A percentile compares a stretch with the other conserved stretches of the same genome.
These are phyloP conservation scores for Eriosoma lanigerum DNA, from an alignment of 1,140 invertebrate genomes.

Conservation along the genomic window DNA sequence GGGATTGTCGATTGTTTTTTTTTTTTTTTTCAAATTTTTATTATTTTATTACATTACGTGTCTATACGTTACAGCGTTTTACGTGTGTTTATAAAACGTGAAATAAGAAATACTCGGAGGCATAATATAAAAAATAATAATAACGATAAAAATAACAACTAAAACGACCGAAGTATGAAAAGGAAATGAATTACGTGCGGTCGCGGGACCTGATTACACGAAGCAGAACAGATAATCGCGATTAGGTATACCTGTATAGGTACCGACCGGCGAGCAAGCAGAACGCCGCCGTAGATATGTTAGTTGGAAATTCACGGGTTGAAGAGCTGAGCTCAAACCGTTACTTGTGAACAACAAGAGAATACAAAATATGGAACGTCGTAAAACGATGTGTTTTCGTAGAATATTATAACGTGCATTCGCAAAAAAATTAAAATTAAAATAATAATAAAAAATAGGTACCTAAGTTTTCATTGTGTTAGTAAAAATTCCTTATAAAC, in stretches of 20 bases:
- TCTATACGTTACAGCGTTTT: not conserved
- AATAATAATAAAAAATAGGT: too few species aligned
- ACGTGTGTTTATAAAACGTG: not conserved
- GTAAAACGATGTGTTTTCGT: not conserved
- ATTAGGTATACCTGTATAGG: not conserved
- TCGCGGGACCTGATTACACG: conserved; percentile 26
- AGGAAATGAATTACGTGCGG: conserved; percentile 43
- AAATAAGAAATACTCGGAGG: not conserved
- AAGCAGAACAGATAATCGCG: conserved; percentile 42
- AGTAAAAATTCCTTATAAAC: too few species aligned
- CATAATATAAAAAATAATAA: not conserved
- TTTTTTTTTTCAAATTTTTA: too few species aligned
- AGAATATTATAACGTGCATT: not conserved
- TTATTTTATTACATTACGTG: not conserved
- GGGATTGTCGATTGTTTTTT: not conserved
- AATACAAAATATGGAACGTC: not conserved
- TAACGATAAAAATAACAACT: conserved; percentile 8
- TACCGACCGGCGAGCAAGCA: not conserved
- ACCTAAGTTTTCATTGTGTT: too few species aligned
- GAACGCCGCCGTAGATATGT: not conserved
- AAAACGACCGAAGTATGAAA: conserved; percentile 44
- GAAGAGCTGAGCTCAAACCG: not conserved
- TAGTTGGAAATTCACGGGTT: conserved; percentile 2
- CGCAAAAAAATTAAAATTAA: not conserved
- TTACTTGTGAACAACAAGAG: not conserved